Base-by-base conservation (phyloP, 2,888 invertebrate genomes). In the Melanostoma scalare region DNA sequence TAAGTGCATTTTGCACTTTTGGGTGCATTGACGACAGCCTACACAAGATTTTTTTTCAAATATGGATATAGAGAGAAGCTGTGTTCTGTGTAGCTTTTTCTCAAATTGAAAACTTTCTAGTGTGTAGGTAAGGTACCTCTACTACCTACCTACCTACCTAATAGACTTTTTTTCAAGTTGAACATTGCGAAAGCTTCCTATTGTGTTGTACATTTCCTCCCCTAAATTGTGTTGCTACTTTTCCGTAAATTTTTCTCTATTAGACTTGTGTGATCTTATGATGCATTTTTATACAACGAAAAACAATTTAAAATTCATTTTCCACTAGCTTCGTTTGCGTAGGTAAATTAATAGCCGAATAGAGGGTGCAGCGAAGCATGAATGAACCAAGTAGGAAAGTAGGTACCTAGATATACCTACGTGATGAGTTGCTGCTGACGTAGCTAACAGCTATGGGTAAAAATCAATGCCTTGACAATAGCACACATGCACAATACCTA, bases 1-100 rank as follows among this genome's bases (percentile, higher is more conserved):
- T 38, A 60, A 50, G 38, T 76, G 53, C 72, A 65, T 40, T 63
- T 35, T 77, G 72, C 72, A 82, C 77, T 77, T 68, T 73, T 63
- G 36, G 42, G 58, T 74, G 63, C 77, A 73, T 48, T 56, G 69
- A 78, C 20, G 20, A 20, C 81, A 74, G 69, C 73, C 63, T 44
- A 71, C 65, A 74, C 42, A 42, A 42, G 6, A 8, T 6, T 55
- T 52, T 30, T n/a, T 33, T 3, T 42, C 6, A 10, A 6, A 33
- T 20, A 48, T 61, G 38, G 1, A 30, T 63, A 42, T 9, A 2
- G 3, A 8, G 4, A 30, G 63, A 73, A 68, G 48, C 61, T 63
- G n/a, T 55, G 6, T 3, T 35, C 4, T 33, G 33, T 6, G 10
- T 53, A 81, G 76, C 76, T 80, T 81, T 76, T 55, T n/a, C 53